A percentile compares a stretch with the other conserved stretches of the same genome.
These are phyloP conservation scores for Actias luna DNA, from an alignment of 2,888 invertebrate species.

Conservation along the genomic window DNA sequence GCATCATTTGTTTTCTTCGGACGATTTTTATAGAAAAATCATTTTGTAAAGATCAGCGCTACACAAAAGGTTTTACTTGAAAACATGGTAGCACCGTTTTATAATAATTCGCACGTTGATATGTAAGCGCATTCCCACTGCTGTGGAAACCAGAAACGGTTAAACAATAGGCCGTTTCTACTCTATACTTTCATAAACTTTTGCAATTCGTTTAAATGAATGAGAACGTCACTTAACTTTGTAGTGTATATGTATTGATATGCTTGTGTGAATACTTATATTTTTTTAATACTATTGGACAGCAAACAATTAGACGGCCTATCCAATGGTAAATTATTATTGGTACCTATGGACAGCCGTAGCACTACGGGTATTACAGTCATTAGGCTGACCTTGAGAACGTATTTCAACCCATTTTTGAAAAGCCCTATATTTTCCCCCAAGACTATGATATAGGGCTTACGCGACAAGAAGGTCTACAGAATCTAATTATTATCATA, in stretches of 20 bases:
- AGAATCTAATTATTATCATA: too few species aligned
- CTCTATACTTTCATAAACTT: constrained; percentile 50
- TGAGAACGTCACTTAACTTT: constrained; percentile 41
- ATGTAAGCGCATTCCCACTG: constrained; percentile 45
- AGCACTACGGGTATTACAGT: too few species aligned
- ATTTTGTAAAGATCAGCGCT: background rate
- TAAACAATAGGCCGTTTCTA: constrained; percentile 52
- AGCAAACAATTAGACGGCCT: too few species aligned
- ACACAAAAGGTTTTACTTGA: background rate
- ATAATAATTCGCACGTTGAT: constrained; percentile 18
- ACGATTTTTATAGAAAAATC: background rate
- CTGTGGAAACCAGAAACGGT: constrained; percentile 58
- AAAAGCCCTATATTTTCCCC: too few species aligned
- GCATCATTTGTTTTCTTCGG: too few species aligned
- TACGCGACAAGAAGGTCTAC: too few species aligned
- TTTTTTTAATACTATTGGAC: background rate
- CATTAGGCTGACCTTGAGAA: too few species aligned
- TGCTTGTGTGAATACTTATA: constrained; percentile 33
- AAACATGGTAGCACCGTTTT: background rate
- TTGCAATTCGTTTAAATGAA: constrained; percentile 55
- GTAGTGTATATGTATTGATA: constrained; percentile 36
- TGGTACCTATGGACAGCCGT: too few species aligned
- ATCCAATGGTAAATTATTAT: too few species aligned
- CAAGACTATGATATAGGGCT: too few species aligned
- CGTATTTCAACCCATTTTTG: too few species aligned